phyloP scores from a whole-genome alignment of 2,113 vertebrate genomes.

The Ochotona princeps region DNA sequence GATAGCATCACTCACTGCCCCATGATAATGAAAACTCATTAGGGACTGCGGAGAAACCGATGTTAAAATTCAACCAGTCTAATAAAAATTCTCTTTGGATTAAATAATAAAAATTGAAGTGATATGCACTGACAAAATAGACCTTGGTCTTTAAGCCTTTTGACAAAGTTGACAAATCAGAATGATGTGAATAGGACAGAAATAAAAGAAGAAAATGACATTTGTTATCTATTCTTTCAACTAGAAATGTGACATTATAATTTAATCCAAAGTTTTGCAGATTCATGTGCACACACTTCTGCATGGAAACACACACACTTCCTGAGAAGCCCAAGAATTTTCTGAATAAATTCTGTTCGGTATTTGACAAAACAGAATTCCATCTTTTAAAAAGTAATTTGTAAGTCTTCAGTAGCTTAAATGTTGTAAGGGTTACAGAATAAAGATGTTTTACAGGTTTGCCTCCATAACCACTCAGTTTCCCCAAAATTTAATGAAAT shows the following conservation, averaged over 20 bases:
- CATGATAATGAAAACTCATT: slow-evolving; percentile 33
- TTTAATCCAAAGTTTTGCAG: too few relatives aligned
- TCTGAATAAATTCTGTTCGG: not conserved
- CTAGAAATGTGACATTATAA: not conserved
- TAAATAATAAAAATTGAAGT: slow-evolving; percentile 63
- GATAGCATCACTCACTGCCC: not conserved
- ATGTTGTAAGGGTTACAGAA: not conserved
- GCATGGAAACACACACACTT: not conserved
- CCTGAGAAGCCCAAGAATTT: not conserved
- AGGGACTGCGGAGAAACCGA: slow-evolving; percentile 29
- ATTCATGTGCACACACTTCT: not conserved
- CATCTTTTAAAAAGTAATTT: not conserved
- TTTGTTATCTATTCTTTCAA: not conserved
- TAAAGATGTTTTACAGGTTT: not conserved
- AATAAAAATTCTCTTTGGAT: slow-evolving; percentile 52
- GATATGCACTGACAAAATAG: slow-evolving; percentile 37
- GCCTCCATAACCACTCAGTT: not conserved
- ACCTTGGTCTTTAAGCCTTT: slow-evolving; percentile 6
- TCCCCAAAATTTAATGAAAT: not conserved
- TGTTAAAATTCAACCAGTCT: slow-evolving; percentile 28
- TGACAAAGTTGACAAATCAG: not conserved
- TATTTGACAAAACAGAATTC: not conserved
- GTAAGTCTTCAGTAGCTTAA: not conserved
- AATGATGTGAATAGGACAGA: not conserved
- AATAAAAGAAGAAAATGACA: not conserved